Evolutionary conservation across 2,888 invertebrate genomes (phyloP).

Genomic region (Drosophila aldrichi): DNA sequence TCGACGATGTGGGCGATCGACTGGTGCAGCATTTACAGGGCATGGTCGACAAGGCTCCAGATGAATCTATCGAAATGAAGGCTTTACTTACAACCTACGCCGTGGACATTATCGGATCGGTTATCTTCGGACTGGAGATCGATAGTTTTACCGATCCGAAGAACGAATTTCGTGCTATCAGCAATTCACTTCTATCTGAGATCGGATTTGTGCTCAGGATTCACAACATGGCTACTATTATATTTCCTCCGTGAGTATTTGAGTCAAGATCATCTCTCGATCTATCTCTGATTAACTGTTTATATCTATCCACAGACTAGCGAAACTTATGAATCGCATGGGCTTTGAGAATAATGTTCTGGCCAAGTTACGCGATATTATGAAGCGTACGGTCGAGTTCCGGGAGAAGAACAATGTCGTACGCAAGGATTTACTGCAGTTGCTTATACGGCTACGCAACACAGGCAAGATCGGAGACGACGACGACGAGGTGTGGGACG

Average conservation of each 20-base stretch:
- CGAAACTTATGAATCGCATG: constrained; percentile 58
- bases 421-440: constrained; percentile 86
- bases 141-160: constrained; percentile 82
- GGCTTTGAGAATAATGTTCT: constrained; percentile 64
- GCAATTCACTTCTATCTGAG: constrained; percentile 47
- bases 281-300: neutral
- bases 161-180: constrained; percentile 81
- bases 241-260: constrained; percentile 79
- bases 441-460: constrained; percentile 85
- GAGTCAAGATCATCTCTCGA: too few relatives aligned
- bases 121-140: constrained; percentile 85
- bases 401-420: constrained; percentile 84
- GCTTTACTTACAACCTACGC: constrained; percentile 80
- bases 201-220: constrained; percentile 43
- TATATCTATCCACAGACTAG: constrained; percentile 46
- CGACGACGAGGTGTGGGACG: constrained; percentile 76
- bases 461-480: constrained; percentile 82
- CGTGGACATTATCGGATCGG: constrained; percentile 85
- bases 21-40: constrained; percentile 85
- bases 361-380: constrained; percentile 82
- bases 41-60: constrained; percentile 70
- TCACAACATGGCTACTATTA: constrained; percentile 59
- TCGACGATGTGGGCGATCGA: constrained; percentile 87
- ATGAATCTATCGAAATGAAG: constrained; percentile 86
- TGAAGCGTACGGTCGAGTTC: constrained; percentile 84